Evolutionary conservation across 2,888 invertebrate genomes (phyloP).

Genomic region (Parnassius mnemosyne): DNA sequence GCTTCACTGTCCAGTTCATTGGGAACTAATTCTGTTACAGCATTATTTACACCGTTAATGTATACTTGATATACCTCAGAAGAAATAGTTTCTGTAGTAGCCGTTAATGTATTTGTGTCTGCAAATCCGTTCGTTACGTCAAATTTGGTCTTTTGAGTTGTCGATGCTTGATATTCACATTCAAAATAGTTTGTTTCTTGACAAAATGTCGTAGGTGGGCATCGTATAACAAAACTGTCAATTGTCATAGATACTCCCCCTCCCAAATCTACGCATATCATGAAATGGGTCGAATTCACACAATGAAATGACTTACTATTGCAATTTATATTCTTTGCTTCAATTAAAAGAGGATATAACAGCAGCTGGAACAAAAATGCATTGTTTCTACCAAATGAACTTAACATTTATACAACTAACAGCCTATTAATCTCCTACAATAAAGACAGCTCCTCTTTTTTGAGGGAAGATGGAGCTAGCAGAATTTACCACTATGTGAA

Average conservation of each 20-base stretch:
- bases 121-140: slow-evolving; percentile 6
- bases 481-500: too few relatives aligned
- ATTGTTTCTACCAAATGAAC: too few relatives aligned
- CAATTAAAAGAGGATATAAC: slow-evolving; percentile 40
- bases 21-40: too few relatives aligned
- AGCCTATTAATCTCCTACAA: too few relatives aligned
- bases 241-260: slow-evolving; percentile 62
- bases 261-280: slow-evolving; percentile 73
- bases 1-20: too few relatives aligned
- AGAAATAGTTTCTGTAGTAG: too few relatives aligned
- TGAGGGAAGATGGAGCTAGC: too few relatives aligned
- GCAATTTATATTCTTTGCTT: slow-evolving; percentile 61
- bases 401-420: too few relatives aligned
- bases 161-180: slow-evolving; percentile 55
- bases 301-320: slow-evolving; percentile 72
- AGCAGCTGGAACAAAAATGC: slow-evolving; percentile 50
- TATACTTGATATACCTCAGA: too few relatives aligned
- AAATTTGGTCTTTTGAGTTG: slow-evolving; percentile 34
- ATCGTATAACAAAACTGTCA: slow-evolving; percentile 60
- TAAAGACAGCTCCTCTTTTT: too few relatives aligned
- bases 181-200: slow-evolving; percentile 54
- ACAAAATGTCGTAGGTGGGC: slow-evolving; percentile 62
- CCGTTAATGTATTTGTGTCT: not conserved
- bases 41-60: too few relatives aligned
- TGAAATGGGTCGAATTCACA: slow-evolving; percentile 68